Conservation (phyloP, 1,140 invertebrate genomes). For the Hyles euphorbiae region DNA sequence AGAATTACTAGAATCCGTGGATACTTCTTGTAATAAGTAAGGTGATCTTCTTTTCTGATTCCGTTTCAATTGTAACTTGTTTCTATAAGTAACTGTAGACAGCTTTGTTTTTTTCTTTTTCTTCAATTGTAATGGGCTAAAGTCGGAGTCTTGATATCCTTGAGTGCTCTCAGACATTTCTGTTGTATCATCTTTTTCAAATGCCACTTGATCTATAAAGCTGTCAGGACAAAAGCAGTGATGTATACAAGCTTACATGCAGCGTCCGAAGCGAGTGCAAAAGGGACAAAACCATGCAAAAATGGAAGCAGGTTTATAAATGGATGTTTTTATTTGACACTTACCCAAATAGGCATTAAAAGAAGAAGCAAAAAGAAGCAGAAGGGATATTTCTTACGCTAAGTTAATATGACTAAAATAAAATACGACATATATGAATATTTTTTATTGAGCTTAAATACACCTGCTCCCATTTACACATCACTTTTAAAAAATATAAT, state of each 20-base stretch:
- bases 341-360: conserved; percentile 7
- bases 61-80: conserved; percentile 12
- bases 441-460: conserved; percentile 43
- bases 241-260: conserved; percentile 11
- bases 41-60: conserved; percentile 21
- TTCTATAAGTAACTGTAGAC: conserved; percentile 14
- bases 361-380: not conserved
- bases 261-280: conserved; percentile 5
- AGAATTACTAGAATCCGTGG: conserved; percentile 41
- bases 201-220: not conserved
- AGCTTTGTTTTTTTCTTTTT: conserved; percentile 30
- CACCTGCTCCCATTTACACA: conserved; percentile 58
- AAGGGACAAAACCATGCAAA: conserved; percentile 19
- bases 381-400: not conserved
- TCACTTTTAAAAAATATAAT: conserved; percentile 8
- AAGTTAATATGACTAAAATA: not conserved
- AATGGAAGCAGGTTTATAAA: conserved; percentile 59
- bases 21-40: conserved; percentile 23
- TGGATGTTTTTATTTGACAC: conserved; percentile 9
- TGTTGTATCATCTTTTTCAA: no score
- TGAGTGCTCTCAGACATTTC: conserved; percentile 43
- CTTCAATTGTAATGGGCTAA: conserved; percentile 31
- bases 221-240: conserved; percentile 16
- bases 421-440: conserved; percentile 12
- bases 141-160: conserved; percentile 51